Evolutionary conservation across 2,797 vertebrate genomes (phyloP), one percentile per base, ranked within the genome.

Genomic region (Odontamblyopus lacepedii): DNA sequence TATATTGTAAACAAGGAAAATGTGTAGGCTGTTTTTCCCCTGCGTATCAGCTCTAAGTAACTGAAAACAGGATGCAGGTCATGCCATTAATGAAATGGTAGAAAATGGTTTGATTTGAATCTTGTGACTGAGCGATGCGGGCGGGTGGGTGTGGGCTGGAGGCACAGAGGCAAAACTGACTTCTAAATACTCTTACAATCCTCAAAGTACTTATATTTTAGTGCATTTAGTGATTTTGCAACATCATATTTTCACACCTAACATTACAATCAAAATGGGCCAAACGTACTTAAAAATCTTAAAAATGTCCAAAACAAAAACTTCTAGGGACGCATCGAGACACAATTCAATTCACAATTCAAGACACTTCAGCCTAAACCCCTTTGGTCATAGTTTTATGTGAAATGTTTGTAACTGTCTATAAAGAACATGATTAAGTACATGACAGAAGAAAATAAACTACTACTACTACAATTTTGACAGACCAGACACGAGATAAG

Each of bases 31-130:
- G 19, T 16, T 6, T 64, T 64, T 11, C n/a, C 63, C 11, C 12
- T 7, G 44, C 15, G 44, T 3, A 48, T 48, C n/a, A 16, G 12
- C 2, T 3, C 5, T 4, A 48, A 44, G 2, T 15, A 0, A 48
- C 5, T 41, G 38, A 26, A 65, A 23, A 16, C 63, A 65, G 63
- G 38, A 65, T 26, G 41, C 41, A 15, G 41, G 9, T 27, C 19
- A n/a, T 0, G 9, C 11, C 7, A 41, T 16, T 48, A 26, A 65
- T 18, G 35, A 65, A 48, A 26, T 26, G 4, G 5, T 5, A 48
- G 4, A 63, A 35, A 50, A 63, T 62, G 60, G n/a, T 35, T 9
- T 62, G 60, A 63, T 26, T 44, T 44, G 62, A 44, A 65, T 65
- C 63, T 65, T 65, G 41, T 65, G 63, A 65, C 63, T 16, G 38